Evolutionary conservation across 2,888 invertebrate genomes (phyloP).

Genomic region (Amaurobius ferox): DNA sequence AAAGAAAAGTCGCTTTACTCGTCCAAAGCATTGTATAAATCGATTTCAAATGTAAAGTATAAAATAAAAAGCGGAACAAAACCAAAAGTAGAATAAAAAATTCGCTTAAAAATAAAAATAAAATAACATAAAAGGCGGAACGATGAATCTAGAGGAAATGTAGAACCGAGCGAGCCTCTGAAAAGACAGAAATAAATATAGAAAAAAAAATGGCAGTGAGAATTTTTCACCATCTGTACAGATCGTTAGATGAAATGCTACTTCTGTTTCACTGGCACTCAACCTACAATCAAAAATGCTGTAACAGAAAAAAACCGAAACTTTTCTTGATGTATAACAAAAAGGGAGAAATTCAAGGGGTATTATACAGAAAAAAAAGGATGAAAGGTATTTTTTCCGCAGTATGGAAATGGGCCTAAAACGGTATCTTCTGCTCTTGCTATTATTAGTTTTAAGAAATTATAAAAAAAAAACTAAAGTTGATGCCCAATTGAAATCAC

Average conservation of each 20-base stretch:
- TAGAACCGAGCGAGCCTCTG: slow-evolving; percentile 28
- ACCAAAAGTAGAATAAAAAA: slow-evolving; percentile 48
- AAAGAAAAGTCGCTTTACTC: slow-evolving; percentile 16
- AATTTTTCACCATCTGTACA: slow-evolving; percentile 69
- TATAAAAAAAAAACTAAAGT: slow-evolving; percentile 36
- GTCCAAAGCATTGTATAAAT: slow-evolving; percentile 59
- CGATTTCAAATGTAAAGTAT: slow-evolving; percentile 68
- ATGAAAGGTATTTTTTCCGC: slow-evolving; percentile 35
- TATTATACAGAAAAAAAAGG: slow-evolving; percentile 29
- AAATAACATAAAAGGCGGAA: slow-evolving; percentile 30
- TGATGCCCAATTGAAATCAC: slow-evolving; percentile 20
- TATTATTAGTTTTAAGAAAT: slow-evolving; percentile 43
- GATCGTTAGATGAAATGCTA: slow-evolving; percentile 59
- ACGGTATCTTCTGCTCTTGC: slow-evolving; percentile 18
- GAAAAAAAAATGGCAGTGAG: slow-evolving; percentile 46
- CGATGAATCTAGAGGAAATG: slow-evolving; percentile 38
- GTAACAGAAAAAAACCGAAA: slow-evolving; percentile 33
- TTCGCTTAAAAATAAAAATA: slow-evolving; percentile 23
- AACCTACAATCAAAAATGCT: slow-evolving; percentile 67
- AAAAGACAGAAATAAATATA: slow-evolving; percentile 33
- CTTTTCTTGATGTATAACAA: slow-evolving; percentile 42
- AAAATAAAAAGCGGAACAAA: slow-evolving; percentile 58
- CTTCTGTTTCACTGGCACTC: slow-evolving; percentile 49
- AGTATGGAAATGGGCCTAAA: slow-evolving; percentile 49
- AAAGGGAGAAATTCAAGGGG: slow-evolving; percentile 31